Conservation (phyloP, 2,888 invertebrate genomes). For the Ditula angustiorana region DNA sequence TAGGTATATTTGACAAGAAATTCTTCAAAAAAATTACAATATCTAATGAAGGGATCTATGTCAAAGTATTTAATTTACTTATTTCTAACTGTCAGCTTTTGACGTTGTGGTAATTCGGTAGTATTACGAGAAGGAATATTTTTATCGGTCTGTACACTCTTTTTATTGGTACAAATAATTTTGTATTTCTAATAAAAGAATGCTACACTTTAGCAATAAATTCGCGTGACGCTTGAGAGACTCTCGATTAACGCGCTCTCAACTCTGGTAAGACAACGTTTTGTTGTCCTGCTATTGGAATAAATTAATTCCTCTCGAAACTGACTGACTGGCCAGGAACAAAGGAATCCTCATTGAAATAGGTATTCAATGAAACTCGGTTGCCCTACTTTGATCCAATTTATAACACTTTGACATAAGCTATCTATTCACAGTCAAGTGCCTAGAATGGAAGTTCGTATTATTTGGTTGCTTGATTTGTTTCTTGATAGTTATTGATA, state of each 20-base stretch:
- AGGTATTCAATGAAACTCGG: constrained; percentile 30
- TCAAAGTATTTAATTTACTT: too few relatives aligned
- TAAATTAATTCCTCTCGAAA: constrained; percentile 31
- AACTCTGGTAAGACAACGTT: constrained; percentile 24
- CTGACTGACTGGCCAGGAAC: constrained; percentile 26
- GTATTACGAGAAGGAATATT: too few relatives aligned
- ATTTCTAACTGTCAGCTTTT: too few relatives aligned
- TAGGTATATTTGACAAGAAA: too few relatives aligned
- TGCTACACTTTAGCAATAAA: background rate
- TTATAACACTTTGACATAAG: constrained; percentile 35
- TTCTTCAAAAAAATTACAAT: too few relatives aligned
- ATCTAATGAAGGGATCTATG: too few relatives aligned
- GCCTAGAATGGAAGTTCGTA: constrained; percentile 15
- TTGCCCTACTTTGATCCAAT: constrained; percentile 34
- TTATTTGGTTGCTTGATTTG: background rate
- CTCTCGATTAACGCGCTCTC: constrained; percentile 19
- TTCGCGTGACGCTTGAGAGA: background rate
- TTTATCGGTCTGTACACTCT: too few relatives aligned
- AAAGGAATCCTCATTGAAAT: constrained; percentile 34
- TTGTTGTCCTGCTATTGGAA: constrained; percentile 27
- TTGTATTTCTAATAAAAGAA: too few relatives aligned
- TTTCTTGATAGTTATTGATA: background rate
- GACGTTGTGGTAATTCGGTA: too few relatives aligned
- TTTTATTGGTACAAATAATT: too few relatives aligned
- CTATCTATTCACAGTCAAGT: constrained; percentile 13